Base-by-base conservation (phyloP, 1,140 invertebrate species). In the Philotrypesis tridentata region DNA sequence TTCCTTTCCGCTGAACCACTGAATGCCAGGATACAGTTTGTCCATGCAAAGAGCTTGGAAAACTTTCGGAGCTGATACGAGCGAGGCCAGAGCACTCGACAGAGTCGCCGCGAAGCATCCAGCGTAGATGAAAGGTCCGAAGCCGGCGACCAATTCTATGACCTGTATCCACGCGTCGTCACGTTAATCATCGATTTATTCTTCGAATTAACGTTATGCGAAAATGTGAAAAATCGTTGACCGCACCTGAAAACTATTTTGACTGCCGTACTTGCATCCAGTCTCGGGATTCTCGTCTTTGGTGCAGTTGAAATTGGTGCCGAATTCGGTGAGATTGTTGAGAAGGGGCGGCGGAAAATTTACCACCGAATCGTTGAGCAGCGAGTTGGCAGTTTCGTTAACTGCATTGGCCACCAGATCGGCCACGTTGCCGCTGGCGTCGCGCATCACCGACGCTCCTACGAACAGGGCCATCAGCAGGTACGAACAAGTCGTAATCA, bases 101-200 rank as follows among this genome's bases (percentile, higher is more conserved):
- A 99, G 91, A 0, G 98, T 99, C 2, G 98, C 98, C 2, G 98
- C 97, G 90, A 99, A 99, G 87, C 98, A 99, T 0, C 98, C 98
- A 31, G 97, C 97, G 87, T 98, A 99, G 85, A 99, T 98, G 7
- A 99, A 92, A 0, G 97, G 97, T 1, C 97, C 97, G 90, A 97
- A 97, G 0, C 92, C 95, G 0, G 98, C 96, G 9, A 98, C 95
- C 84, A 99, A 91, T 88, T 98, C 97, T 92, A 99, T 98, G 21
- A 97, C 96, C 96, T 97, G 87, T 48, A 93, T 92, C 60, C 87
- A 27, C 2, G 17, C 4, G 17, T 65, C 63, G 27, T 25, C 27
- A 5, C 7, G 48, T 55, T 23, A 73, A 48, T 60, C 12, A 55
- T 55, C 21, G 21, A n/a, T 65, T 6, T 0, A 27, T 25, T 25